A percentile compares a stretch with the other conserved stretches of the same genome.
phyloP scores from a whole-genome alignment of 2,888 invertebrate species.

The Drosophila birchii region DNA sequence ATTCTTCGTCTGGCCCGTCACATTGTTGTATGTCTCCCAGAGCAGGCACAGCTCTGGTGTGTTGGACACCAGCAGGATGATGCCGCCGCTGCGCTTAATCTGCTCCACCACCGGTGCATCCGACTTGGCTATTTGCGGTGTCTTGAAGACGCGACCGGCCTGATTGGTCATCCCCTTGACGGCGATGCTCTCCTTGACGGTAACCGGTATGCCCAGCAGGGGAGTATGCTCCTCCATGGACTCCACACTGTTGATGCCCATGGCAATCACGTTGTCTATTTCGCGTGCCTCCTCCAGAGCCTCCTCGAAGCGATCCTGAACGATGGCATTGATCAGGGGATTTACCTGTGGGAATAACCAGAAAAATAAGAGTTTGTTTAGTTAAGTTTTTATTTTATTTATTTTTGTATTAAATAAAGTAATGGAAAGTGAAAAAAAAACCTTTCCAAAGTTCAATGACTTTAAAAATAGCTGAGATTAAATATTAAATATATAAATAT shows the following conservation, averaged over 20 bases:
- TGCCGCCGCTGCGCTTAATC: conserved; percentile 91
- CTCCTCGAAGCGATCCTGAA: conserved; percentile 90
- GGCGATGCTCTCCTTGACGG: conserved; percentile 92
- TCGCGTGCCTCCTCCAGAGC: conserved; percentile 91
- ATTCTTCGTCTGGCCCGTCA: conserved; percentile 94
- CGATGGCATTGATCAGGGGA: conserved; percentile 91
- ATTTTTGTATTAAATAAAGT: background rate
- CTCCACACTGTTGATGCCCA: conserved; percentile 86
- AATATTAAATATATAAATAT: background rate
- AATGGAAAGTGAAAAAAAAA: background rate
- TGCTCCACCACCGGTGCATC: conserved; percentile 91
- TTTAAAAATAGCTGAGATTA: background rate
- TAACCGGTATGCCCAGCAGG: conserved; percentile 92
- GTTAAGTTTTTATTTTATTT: background rate
- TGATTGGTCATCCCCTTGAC: conserved; percentile 92
- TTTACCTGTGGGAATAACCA: conserved; percentile 87
- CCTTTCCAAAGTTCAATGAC: background rate
- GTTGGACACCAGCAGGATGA: conserved; percentile 94
- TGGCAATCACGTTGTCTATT: conserved; percentile 89
- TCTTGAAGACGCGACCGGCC: conserved; percentile 88
- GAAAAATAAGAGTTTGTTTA: background rate
- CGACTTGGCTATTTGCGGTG: conserved; percentile 87
- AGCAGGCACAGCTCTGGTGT: conserved; percentile 96
- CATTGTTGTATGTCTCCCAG: conserved; percentile 95
- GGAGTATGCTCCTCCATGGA: conserved; percentile 89